phyloP scores from a whole-genome alignment of 1,140 invertebrate genomes.

The Acromyrmex heyeri region DNA sequence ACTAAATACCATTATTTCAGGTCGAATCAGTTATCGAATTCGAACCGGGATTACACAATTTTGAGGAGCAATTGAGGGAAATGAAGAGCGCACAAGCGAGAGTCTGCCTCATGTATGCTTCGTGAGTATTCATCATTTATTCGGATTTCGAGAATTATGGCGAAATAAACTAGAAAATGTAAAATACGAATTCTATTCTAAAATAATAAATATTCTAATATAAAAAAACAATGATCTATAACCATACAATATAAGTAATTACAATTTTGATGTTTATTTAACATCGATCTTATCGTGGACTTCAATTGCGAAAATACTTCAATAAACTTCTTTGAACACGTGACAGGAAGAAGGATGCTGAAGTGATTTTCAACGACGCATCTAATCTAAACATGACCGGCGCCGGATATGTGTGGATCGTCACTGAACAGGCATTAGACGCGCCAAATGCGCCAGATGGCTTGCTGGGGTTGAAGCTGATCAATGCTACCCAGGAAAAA shows the following conservation, averaged over 20 bases:
- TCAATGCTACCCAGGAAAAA: constrained; percentile 95
- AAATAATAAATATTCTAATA: neutral
- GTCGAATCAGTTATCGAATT: constrained; percentile 97
- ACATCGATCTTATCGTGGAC: neutral
- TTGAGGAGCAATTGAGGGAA: constrained; percentile 92
- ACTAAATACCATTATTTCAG: constrained; percentile 78
- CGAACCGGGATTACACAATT: constrained; percentile 93
- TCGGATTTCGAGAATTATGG: neutral
- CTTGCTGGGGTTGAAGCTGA: constrained; percentile 94
- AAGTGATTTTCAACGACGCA: constrained; percentile 96
- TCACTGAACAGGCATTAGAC: constrained; percentile 96
- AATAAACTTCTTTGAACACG: constrained; percentile 14
- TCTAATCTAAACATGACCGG: constrained; percentile 95
- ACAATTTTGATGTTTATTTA: neutral
- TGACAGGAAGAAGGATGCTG: constrained; percentile 94
- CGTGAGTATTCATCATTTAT: constrained; percentile 88
- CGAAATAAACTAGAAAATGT: constrained; percentile 27
- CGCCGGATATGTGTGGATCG: constrained; percentile 98
- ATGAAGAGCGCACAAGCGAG: constrained; percentile 94
- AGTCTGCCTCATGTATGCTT: constrained; percentile 97
- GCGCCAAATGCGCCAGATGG: constrained; percentile 95
- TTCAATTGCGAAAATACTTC: neutral
- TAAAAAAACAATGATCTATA: neutral
- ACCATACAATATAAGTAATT: neutral
- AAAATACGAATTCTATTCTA: constrained; percentile 5